These are phyloP conservation scores for Phyllostomus hastatus DNA, from an alignment of 2,113 vertebrate species.

Conservation along the genomic window DNA sequence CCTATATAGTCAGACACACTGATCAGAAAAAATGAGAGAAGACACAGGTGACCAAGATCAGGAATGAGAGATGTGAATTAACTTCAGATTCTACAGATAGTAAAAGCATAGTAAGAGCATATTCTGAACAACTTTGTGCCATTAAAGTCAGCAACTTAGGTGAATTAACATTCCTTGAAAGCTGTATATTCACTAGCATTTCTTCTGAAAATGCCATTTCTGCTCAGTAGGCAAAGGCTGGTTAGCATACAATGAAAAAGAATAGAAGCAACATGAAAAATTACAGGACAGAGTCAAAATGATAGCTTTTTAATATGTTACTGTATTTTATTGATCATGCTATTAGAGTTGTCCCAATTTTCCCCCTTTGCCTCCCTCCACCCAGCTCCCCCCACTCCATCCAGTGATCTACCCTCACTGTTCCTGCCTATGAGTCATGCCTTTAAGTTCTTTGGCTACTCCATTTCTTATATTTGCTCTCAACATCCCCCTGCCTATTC, in stretches of 20 bases:
- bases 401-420: too few species aligned
- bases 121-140: background rate
- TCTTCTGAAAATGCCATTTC: conserved; percentile 46
- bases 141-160: background rate
- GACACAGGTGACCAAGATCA: background rate
- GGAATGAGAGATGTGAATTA: background rate
- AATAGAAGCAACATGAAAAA: conserved; percentile 25
- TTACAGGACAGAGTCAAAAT: conserved; percentile 28
- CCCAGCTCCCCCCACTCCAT: too few species aligned
- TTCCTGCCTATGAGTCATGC: too few species aligned
- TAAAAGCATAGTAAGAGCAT: background rate
- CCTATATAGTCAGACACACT: background rate
- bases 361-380: too few species aligned
- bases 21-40: background rate
- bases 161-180: conserved; percentile 51
- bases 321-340: too few species aligned
- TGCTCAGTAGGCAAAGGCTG: conserved; percentile 14
- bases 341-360: too few species aligned
- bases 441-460: too few species aligned
- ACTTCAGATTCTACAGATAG: background rate
- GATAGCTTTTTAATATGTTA: conserved; percentile 17
- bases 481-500: too few species aligned
- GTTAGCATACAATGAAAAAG: conserved; percentile 10
- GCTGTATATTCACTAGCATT: background rate
- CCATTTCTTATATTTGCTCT: too few species aligned